Conservation (phyloP, 2,113 vertebrate species). For the Diphyllodes magnificus region DNA sequence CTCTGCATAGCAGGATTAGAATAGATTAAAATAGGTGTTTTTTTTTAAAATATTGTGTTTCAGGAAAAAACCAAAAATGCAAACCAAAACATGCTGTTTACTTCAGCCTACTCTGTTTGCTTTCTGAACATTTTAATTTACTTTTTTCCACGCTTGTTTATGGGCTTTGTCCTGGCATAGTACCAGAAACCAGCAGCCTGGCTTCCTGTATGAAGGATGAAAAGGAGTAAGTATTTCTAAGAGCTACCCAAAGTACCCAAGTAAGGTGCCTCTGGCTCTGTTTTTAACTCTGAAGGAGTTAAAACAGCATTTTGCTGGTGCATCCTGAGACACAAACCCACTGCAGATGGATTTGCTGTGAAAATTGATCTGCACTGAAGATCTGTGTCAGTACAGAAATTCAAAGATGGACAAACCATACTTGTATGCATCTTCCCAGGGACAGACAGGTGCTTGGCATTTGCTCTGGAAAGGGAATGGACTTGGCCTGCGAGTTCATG, state of each 20-base stretch:
- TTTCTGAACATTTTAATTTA: neutral
- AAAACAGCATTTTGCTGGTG: neutral
- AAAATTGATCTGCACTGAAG: neutral
- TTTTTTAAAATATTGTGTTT: neutral
- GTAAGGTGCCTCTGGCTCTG: neutral
- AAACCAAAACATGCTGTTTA: neutral
- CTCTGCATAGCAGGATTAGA: neutral
- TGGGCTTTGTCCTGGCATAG: neutral
- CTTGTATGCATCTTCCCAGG: neutral
- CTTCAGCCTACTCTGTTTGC: neutral
- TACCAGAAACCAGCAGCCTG: neutral
- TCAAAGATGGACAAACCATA: neutral
- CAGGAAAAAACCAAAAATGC: accelerated
- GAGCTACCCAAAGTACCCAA: neutral
- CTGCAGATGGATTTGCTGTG: neutral
- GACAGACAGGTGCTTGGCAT: neutral
- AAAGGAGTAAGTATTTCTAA: neutral
- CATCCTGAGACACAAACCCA: neutral
- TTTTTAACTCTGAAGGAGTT: neutral
- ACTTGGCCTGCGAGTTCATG: neutral
- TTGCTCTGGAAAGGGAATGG: neutral
- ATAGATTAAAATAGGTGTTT: neutral
- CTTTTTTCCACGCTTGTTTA: neutral
- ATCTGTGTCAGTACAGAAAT: neutral
- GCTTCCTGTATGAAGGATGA: neutral